These are phyloP conservation scores for Torymus tubicola DNA, from an alignment of 2,888 invertebrate species.

Conservation along the genomic window DNA sequence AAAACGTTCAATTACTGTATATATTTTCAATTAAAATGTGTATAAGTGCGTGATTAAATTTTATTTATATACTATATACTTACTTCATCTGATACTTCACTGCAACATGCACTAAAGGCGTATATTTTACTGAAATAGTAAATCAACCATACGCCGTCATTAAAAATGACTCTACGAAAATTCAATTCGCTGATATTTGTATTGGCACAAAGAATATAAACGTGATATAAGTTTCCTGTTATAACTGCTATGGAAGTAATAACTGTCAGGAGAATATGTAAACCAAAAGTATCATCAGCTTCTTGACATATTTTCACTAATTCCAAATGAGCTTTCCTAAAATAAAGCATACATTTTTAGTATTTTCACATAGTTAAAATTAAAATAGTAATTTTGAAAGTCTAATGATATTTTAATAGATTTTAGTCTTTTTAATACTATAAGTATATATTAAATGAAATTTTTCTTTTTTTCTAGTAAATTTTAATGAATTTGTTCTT, in stretches of 20 bases:
- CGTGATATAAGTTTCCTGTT: conserved; percentile 17
- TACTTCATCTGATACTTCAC: conserved; percentile 2
- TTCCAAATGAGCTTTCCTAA: conserved; percentile 29
- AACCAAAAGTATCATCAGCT: conserved; percentile 20
- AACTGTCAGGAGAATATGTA: conserved; percentile 21
- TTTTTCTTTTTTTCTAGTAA: no score
- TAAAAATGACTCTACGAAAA: not conserved
- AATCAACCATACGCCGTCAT: not conserved
- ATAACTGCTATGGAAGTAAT: conserved; percentile 1
- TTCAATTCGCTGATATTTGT: not conserved
- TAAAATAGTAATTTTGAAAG: no score
- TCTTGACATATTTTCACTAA: conserved; percentile 26
- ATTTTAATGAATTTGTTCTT: no score
- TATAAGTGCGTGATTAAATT: not conserved
- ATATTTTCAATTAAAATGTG: not conserved
- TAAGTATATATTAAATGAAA: no score
- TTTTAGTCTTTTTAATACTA: no score
- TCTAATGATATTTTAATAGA: no score
- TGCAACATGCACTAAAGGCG: conserved; percentile 11
- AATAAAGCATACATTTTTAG: no score
- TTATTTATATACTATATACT: not conserved
- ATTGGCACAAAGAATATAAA: not conserved
- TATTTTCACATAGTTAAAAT: no score
- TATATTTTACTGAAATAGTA: conserved; percentile 18
- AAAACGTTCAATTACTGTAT: not conserved